Conservation (phyloP, 37 sponge, comb jelly and placozoan species). For the Diacarnus erythraeanus region DNA sequence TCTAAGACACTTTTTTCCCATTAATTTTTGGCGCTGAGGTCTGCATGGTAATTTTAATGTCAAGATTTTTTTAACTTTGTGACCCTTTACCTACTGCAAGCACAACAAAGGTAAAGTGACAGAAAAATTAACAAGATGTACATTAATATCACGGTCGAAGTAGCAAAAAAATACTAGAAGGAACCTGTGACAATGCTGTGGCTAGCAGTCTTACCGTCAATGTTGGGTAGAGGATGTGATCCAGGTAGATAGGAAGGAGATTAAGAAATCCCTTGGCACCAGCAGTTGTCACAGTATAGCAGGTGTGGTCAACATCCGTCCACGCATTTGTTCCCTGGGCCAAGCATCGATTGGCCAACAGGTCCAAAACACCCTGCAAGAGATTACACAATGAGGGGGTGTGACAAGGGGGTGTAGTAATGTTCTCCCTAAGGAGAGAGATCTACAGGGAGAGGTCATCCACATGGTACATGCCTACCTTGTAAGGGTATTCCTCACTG, state of each 20-base stretch:
- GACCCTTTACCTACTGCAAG: too few species aligned
- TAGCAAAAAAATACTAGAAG: too few species aligned
- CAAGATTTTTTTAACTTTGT: too few species aligned
- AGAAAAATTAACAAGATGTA: too few species aligned
- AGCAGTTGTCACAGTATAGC: constrained; percentile 93
- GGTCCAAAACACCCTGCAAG: constrained; percentile 92
- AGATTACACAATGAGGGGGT: not conserved
- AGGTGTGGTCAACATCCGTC: constrained; percentile 97
- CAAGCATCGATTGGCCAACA: constrained; percentile 88
- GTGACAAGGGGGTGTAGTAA: not conserved
- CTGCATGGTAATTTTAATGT: too few species aligned
- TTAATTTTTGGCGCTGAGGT: too few species aligned
- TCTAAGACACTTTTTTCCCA: too few species aligned
- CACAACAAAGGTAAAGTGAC: not conserved
- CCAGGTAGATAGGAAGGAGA: constrained; percentile 91
- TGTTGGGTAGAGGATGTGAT: constrained; percentile 97
- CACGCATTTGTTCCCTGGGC: constrained; percentile 98
- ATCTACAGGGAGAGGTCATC: not conserved
- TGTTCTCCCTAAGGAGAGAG: not conserved
- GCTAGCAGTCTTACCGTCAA: constrained; percentile 65
- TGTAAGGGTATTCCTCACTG: constrained; percentile 91
- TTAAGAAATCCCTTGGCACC: constrained; percentile 93
- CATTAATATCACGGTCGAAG: too few species aligned
- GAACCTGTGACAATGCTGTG: not conserved
- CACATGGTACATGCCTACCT: constrained; percentile 37